Base-by-base conservation (phyloP, 2,888 invertebrate genomes). In the Dryococelus australis region DNA sequence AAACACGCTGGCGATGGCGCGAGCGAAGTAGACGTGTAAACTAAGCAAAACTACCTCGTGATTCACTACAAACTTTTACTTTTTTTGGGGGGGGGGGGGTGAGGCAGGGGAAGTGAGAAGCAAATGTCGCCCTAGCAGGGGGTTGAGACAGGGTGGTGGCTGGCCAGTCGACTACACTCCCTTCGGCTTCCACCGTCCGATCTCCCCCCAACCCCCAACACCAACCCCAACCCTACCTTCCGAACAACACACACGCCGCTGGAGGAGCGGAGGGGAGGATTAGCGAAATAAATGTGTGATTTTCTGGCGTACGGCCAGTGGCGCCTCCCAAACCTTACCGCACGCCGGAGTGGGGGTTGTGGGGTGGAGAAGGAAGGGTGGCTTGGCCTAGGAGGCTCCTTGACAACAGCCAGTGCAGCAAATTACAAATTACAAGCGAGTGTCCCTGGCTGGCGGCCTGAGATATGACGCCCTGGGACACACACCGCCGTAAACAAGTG, bases 271-370 rank as follows among this genome's bases (percentile, higher is more conserved):
- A 65, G 65, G 16, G 24, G 24, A 16, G 65, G 65, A 65, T 65
- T 65, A 65, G 65, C 65, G 65, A 65, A 65, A 65, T 65, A 65
- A 65, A 65, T 65, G 65, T 65, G 65, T 65, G 65, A 65, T 65
- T 65, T 65, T 65, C 65, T 65, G 65, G 65, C 65, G 24, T 9
- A 20, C 65, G n/a, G 20, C 65, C 65, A 65, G 16, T 65, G 65
- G 12, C 65, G n/a, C 8, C 65, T 65, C 24, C 24, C 51, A 20
- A 65, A 65, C 24, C 65, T 65, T n/a, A n/a, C 65, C 65, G 24
- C 65, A 65, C 24, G 65, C 1, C 65, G 65, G 8, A 24, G 65
- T 12, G 65, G n/a, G 24, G 65, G 65, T 8, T n/a, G 65, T 1
- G n/a, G n/a, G 65, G n/a, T 1, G n/a, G 65, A 24, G 13, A 65